phyloP scores from a whole-genome alignment of 2,797 vertebrate genomes.

The Centroberyx gerrardi region DNA sequence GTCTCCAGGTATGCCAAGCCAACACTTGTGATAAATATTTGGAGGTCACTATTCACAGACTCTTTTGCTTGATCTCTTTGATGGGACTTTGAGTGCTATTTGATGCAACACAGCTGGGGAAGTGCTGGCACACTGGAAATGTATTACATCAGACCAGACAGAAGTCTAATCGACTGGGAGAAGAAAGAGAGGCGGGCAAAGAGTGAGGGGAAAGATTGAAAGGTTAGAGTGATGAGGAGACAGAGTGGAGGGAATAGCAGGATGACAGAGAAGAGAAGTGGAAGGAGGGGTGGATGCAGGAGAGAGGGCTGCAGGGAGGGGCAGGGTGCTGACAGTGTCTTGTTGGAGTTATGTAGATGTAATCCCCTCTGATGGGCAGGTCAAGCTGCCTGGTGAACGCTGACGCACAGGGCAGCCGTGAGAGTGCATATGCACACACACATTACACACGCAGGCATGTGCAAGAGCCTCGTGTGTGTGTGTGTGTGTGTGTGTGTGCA shows the following conservation, averaged over 20 bases:
- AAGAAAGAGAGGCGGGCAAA: conserved; percentile 19
- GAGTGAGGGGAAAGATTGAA: conserved; percentile 14
- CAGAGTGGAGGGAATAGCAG: not conserved
- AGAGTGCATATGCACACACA: not conserved
- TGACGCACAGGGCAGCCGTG: conserved; percentile 22
- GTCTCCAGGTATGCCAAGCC: conserved; percentile 6
- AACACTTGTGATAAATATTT: conserved; percentile 40
- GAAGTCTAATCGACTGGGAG: conserved; percentile 29
- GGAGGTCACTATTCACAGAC: conserved; percentile 30
- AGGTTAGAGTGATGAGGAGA: conserved; percentile 42
- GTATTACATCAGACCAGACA: conserved; percentile 62
- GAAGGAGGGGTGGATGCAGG: conserved; percentile 20
- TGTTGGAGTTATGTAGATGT: conserved; percentile 67
- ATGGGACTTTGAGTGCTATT: conserved; percentile 48
- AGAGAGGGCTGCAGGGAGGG: conserved; percentile 22
- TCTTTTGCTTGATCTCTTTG: conserved; percentile 21
- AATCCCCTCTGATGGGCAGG: conserved; percentile 70
- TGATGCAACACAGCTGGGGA: conserved; percentile 62
- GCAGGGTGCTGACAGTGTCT: conserved; percentile 56
- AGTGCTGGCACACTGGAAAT: conserved; percentile 39
- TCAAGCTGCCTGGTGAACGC: conserved; percentile 47
- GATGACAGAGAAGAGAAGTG: conserved; percentile 44
- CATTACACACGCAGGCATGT: conserved; percentile 18
- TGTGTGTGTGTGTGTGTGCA: conserved; percentile 32
- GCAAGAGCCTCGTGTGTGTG: conserved; percentile 15